A percentile compares a stretch with the other conserved stretches of the same genome.
phyloP scores from a whole-genome alignment of 2,113 vertebrate species.

The Pelmatolapia mariae region DNA sequence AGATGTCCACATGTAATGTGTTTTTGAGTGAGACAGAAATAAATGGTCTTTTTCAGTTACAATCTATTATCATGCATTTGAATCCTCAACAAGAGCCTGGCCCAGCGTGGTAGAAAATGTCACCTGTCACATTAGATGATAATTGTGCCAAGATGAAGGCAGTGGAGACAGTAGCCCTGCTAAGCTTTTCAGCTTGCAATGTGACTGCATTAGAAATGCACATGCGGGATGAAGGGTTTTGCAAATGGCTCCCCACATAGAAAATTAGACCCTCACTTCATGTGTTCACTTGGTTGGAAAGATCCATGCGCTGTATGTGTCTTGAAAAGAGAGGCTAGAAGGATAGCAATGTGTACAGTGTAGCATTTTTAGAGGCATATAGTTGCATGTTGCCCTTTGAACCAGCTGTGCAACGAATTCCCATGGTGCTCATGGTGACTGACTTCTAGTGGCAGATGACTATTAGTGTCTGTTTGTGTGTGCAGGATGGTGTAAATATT shows the following conservation, averaged over 20 bases:
- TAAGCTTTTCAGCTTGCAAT: constrained; percentile 7
- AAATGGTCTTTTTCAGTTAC: constrained; percentile 6
- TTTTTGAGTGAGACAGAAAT: constrained; percentile 12
- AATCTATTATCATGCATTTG: constrained; percentile 34
- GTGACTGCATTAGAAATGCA: constrained; percentile 10
- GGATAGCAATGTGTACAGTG: background rate
- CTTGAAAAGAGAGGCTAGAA: background rate
- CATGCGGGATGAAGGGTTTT: background rate
- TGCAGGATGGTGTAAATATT: background rate
- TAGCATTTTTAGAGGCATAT: background rate
- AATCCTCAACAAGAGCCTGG: constrained; percentile 16
- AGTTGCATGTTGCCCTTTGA: constrained; percentile 20
- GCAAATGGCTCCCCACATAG: background rate
- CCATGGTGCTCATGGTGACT: constrained; percentile 6
- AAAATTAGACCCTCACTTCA: background rate
- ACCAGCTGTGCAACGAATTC: background rate
- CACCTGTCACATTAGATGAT: constrained; percentile 61
- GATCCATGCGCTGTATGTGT: background rate
- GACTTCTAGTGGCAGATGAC: background rate
- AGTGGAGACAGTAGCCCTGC: constrained; percentile 7
- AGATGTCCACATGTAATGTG: background rate
- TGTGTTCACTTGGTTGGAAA: background rate
- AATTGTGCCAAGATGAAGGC: constrained; percentile 32
- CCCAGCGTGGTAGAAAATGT: constrained; percentile 43
- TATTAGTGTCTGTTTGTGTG: background rate